phyloP scores from a whole-genome alignment of 2,888 invertebrate genomes.

The Scaptomyza cyrtandrae region DNA sequence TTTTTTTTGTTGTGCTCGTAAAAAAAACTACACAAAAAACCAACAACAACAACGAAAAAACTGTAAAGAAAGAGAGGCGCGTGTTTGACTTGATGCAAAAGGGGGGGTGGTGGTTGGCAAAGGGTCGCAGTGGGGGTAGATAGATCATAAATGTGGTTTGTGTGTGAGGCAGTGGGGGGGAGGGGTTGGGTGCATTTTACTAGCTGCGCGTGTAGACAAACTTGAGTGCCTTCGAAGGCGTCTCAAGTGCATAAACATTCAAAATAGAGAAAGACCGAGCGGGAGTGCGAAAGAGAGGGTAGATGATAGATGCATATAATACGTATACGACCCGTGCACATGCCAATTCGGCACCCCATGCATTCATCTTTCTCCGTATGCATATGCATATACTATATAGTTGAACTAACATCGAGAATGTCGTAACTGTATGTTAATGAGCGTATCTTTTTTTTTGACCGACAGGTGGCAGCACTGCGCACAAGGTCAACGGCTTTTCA shows the following conservation, averaged over 20 bases:
- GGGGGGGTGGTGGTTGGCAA: too few species aligned
- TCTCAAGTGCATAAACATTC: conserved; percentile 68
- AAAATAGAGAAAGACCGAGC: conserved; percentile 1
- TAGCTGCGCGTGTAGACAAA: conserved; percentile 67
- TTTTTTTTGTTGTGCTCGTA: conserved; percentile 47
- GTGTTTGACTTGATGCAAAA: conserved; percentile 42
- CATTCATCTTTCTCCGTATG: neutral
- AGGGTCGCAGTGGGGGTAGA: neutral
- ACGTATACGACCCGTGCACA: conserved; percentile 57
- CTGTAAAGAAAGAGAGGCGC: conserved; percentile 45
- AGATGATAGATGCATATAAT: conserved; percentile 8
- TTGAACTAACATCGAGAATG: conserved; percentile 1
- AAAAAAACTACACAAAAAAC: conserved; percentile 12
- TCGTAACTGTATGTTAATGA: conserved; percentile 21
- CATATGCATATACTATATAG: neutral
- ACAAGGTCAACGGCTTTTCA: conserved; percentile 15
- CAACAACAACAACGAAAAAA: neutral
- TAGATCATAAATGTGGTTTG: conserved; percentile 6
- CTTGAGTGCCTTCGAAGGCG: conserved; percentile 61
- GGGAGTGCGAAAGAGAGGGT: neutral
- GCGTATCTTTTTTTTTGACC: conserved; percentile 1
- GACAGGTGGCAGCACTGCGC: conserved; percentile 23
- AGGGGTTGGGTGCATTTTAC: conserved; percentile 35
- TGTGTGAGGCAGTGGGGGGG: neutral
- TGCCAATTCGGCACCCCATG: conserved; percentile 40